Evolutionary conservation across 2,888 invertebrate species (phyloP), one percentile per base, ranked within the genome.

Genomic region (Smittia sp.): DNA sequence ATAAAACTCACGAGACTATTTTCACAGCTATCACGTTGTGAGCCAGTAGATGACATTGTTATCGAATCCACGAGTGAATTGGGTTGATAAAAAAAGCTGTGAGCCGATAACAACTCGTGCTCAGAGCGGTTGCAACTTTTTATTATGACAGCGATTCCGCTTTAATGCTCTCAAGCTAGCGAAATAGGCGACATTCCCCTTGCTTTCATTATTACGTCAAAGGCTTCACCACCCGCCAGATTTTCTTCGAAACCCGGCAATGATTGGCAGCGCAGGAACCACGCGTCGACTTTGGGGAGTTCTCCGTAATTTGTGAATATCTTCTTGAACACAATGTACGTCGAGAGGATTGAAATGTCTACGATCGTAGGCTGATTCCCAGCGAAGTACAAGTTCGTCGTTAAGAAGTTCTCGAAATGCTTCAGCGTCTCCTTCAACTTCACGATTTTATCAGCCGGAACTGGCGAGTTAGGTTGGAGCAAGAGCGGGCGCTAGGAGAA

Each of bases 311-410:
- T 18, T 15, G 18, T 32, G 20, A 66, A 66, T 13, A 20, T 9
- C n/a, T 27, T 32, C 27, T 66, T 66, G 3, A 38, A 1, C 3
- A 18, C 11, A 13, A 38, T 9, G 15, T 38, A 6, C 15, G n/a
- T 66, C 18, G 66, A 66, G n/a, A 80, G 79, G 46, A 84, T 77
- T 63, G 80, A 77, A 52, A 82, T 76, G 77, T 85, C 85, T 15
- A 84, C 84, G 63, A 85, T 78, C 3, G 84, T 84, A 25, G 83
- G 74, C 66, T 80, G 77, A 74, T 82, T 78, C 7, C 84, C 84
- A 18, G 83, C 82, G 74, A 80, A 80, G 78, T 80, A 84, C 39
- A 80, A 76, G 32, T 78, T 78, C 13, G 79, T 79, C 25, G 78
- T 78, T 41, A 83, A 76, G 75, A 78, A 80, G 9, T 76, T 77